Percentiles rank a stretch among this genome's conserved stretches.
phyloP scores from a whole-genome alignment of 2,113 vertebrate genomes.

The Acrocephalus kingi region DNA sequence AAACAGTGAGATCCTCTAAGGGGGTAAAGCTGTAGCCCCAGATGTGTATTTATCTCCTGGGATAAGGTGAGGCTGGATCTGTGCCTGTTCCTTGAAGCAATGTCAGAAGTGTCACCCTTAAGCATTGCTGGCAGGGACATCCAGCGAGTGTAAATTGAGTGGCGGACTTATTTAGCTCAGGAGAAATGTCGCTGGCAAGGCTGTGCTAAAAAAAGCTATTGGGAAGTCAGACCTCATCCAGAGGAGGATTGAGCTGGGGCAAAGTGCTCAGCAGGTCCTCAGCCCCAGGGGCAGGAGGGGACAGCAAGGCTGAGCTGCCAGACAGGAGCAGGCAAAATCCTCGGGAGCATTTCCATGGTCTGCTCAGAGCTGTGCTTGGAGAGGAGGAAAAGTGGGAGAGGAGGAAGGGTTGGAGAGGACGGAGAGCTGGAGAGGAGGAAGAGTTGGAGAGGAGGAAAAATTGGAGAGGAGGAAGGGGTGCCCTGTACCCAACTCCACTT shows the following conservation, averaged over 20 bases:
- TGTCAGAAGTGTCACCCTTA: background rate
- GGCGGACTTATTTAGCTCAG: background rate
- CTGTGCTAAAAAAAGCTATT: background rate
- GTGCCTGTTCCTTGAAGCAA: background rate
- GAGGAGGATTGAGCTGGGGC: background rate
- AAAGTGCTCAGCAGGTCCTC: background rate
- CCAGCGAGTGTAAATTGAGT: background rate
- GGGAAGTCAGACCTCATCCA: background rate
- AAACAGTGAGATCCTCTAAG: background rate
- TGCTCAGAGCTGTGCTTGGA: background rate
- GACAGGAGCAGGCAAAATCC: background rate
- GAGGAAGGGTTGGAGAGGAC: background rate
- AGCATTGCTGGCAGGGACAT: background rate
- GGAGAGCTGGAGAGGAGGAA: background rate
- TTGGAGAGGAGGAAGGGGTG: background rate
- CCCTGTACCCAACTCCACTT: background rate
- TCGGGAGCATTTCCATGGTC: rapidly evolving
- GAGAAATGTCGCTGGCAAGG: background rate
- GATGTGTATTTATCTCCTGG: background rate
- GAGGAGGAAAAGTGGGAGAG: background rate
- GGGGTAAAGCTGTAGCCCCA: background rate
- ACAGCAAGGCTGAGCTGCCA: background rate
- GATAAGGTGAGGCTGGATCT: background rate
- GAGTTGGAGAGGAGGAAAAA: background rate
- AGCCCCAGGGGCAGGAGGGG: background rate